Percentiles rank a stretch among this genome's conserved stretches.
Evolutionary conservation across 2,113 vertebrate species (phyloP).

Genomic region (Mastomys natalensis): DNA sequence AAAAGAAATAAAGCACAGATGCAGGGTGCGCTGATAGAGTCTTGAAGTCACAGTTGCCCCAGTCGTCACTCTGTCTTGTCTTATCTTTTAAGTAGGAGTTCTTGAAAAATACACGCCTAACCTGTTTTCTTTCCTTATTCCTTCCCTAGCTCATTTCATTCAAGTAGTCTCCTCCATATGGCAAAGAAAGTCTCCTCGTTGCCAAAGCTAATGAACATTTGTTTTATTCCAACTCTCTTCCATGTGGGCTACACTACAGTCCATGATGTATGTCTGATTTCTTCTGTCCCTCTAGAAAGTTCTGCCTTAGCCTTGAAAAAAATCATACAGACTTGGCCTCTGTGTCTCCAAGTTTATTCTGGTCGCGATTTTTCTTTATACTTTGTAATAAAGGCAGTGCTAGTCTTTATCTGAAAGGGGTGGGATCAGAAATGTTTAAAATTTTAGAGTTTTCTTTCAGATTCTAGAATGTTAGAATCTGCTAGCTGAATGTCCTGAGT

Average conservation of each 20-base stretch:
- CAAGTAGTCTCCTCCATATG: not conserved
- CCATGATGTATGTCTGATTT: not conserved
- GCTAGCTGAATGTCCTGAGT: not conserved
- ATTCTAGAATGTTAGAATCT: not conserved
- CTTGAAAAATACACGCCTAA: constrained; percentile 33
- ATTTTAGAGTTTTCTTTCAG: not conserved
- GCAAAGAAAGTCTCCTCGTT: not conserved
- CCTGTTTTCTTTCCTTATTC: not conserved
- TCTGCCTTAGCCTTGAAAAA: constrained; percentile 20
- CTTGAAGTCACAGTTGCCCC: not conserved
- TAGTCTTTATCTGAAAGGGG: not conserved
- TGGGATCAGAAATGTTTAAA: not conserved
- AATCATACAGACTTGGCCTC: not conserved
- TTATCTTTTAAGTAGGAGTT: constrained; percentile 56
- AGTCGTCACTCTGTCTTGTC: constrained; percentile 4
- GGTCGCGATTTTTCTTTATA: not conserved
- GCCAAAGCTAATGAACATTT: not conserved
- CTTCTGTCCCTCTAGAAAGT: constrained; percentile 1
- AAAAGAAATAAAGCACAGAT: constrained; percentile 17
- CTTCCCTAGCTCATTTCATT: not conserved
- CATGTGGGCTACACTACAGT: not conserved
- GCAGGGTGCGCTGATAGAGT: not conserved
- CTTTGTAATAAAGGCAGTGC: not conserved
- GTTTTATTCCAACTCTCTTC: not conserved
- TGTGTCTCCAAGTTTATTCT: not conserved